Conservation (phyloP, 2,113 vertebrate species). For the Amazona guildingii region DNA sequence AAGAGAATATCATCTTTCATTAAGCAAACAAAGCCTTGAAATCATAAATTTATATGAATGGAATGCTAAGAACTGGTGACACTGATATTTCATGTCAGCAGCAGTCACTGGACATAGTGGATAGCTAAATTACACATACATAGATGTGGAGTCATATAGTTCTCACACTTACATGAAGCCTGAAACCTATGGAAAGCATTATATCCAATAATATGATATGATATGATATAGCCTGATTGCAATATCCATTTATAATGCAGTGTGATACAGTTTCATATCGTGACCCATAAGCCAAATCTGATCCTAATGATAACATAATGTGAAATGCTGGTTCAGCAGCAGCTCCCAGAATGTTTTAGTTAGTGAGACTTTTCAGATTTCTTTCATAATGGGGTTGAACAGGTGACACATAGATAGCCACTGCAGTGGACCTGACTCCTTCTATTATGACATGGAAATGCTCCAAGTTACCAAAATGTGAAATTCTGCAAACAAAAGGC, state of each 20-base stretch:
- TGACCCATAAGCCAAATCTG: background rate
- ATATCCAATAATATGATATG: background rate
- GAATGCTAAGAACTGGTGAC: background rate
- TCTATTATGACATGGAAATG: background rate
- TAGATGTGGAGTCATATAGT: background rate
- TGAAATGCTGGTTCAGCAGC: background rate
- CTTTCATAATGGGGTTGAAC: background rate
- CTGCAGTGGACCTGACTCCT: background rate
- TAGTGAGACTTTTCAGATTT: background rate
- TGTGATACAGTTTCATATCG: rapidly evolving
- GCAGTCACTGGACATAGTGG: background rate
- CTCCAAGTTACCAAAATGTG: background rate
- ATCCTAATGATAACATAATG: background rate
- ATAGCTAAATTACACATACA: background rate
- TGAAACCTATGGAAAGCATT: background rate
- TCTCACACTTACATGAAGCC: background rate
- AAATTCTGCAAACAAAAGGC: background rate
- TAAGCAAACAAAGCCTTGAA: background rate
- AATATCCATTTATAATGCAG: background rate
- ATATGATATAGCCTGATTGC: background rate
- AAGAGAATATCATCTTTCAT: background rate
- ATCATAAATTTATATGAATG: background rate
- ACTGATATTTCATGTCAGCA: background rate
- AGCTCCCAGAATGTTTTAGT: background rate
- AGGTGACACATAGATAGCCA: background rate